A percentile compares a stretch with the other conserved stretches of the same genome.
phyloP scores from a whole-genome alignment of 2,113 vertebrate species.

The Prinia subflava region DNA sequence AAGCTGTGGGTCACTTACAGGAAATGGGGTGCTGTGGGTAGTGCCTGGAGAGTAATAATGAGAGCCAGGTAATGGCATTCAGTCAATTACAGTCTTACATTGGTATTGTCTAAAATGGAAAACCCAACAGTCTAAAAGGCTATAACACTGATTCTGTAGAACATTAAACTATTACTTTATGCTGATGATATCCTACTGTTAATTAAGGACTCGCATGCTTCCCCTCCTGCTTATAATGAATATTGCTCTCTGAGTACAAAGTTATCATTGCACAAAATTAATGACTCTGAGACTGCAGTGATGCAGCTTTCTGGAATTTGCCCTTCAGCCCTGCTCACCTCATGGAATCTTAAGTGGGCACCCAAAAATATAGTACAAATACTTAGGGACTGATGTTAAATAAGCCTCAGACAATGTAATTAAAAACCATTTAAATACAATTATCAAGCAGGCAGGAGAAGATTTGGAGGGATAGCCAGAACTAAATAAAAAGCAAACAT shows the following conservation, averaged over 20 bases:
- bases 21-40: neutral
- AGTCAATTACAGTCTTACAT: neutral
- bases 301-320: slow-evolving; percentile 52
- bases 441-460: slow-evolving; percentile 4
- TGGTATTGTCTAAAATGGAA: slow-evolving; percentile 19
- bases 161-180: slow-evolving; percentile 68
- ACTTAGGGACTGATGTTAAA: neutral
- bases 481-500: neutral
- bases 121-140: slow-evolving; percentile 32
- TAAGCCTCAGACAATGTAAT: slow-evolving; percentile 19
- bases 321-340: slow-evolving; percentile 29
- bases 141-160: slow-evolving; percentile 11
- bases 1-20: neutral
- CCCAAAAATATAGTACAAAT: neutral
- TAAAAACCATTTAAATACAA: slow-evolving; percentile 37
- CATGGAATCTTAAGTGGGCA: slow-evolving; percentile 46
- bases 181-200: slow-evolving; percentile 67
- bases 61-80: neutral
- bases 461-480: neutral
- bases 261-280: slow-evolving; percentile 70
- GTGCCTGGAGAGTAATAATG: neutral
- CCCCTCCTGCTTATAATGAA: slow-evolving; percentile 57
- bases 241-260: slow-evolving; percentile 65
- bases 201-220: slow-evolving; percentile 66
- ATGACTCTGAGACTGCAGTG: slow-evolving; percentile 56